Base-by-base conservation (phyloP, 2,113 vertebrate genomes). In the Crypturellus undulatus region DNA sequence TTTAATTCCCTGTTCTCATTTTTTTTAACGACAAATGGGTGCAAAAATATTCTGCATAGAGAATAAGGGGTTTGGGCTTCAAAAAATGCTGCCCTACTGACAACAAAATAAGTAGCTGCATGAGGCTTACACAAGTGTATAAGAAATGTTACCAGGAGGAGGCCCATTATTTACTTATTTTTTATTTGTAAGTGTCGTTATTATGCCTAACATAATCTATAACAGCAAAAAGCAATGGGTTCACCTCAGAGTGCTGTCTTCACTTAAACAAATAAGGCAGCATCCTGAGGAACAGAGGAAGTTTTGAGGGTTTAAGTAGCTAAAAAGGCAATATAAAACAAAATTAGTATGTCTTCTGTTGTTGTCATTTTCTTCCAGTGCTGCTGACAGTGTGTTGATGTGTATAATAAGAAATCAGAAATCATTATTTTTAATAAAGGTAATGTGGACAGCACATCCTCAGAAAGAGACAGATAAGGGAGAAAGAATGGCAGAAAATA, bases 401-500 rank as follows among this genome's bases (percentile, higher is more conserved):
- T 19, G 21, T 36, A 75, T 73, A 54, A 56, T 73, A 67, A 73
- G 25, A 91, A 95, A 70, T 59, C 7, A 47, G 43, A 45, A 45
- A 45, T 42, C 40, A 69, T 6, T 9, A 28, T 56, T 63, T 56
- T 71, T 9, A 8, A 78, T 38, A 78, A 86, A 80, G 64, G 40
- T 72, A 88, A 79, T 49, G 67, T 70, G 40, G 68, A 52, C n/a
- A 63, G 54, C 54, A 76, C 63, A 65, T 8, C 20, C 73, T 90
- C 93, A 91, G 90, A 90, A 94, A 92, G 72, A 91, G 89, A 69
- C 30, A 84, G 77, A 52, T 59, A 49, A 6, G 2, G 67, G 60
- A 96, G 42, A 56, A 97, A 93, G 64, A 94, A 70, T 30, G 81
- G 22, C 43, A 36, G 68, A 51, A 51, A n/a, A 38, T 75, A 91